Percentiles rank a stretch among this genome's conserved stretches.
Conservation (phyloP, 2,888 invertebrate genomes). For the Philaethria dido region DNA sequence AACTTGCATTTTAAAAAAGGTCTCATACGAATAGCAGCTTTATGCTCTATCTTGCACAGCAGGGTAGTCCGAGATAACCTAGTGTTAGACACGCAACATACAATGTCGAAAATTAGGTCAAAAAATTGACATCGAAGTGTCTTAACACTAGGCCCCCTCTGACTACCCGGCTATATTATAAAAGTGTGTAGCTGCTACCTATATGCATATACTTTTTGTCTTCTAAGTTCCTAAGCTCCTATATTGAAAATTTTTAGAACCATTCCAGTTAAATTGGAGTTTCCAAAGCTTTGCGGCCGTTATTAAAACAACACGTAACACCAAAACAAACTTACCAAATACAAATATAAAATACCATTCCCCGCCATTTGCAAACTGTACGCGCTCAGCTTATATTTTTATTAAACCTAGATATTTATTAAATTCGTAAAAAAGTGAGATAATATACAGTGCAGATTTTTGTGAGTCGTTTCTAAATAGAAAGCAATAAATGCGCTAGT, state of each 20-base stretch:
- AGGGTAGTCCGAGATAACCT: too few relatives aligned
- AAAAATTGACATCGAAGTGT: too few relatives aligned
- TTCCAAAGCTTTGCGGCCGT: background rate
- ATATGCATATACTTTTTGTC: background rate
- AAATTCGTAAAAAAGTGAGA: background rate
- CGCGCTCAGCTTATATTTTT: background rate
- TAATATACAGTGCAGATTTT: slow-evolving; percentile 7
- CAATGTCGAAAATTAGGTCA: too few relatives aligned
- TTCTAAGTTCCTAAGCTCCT: background rate
- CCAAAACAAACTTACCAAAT: background rate
- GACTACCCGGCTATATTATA: too few relatives aligned
- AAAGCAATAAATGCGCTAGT: slow-evolving; percentile 24
- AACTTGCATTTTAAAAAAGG: slow-evolving; percentile 2
- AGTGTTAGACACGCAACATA: too few relatives aligned
- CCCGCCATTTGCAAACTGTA: background rate
- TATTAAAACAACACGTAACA: background rate
- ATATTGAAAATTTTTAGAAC: background rate
- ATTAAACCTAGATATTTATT: background rate
- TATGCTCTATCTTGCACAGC: too few relatives aligned
- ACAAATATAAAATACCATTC: slow-evolving; percentile 3
- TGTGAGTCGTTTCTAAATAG: slow-evolving; percentile 8
- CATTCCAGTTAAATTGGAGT: background rate
- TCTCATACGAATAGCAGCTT: too few relatives aligned
- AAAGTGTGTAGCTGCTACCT: too few relatives aligned
- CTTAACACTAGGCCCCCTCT: too few relatives aligned